Evolutionary conservation across 2,797 vertebrate genomes (phyloP).

Genomic region (Sparidentex hasta): DNA sequence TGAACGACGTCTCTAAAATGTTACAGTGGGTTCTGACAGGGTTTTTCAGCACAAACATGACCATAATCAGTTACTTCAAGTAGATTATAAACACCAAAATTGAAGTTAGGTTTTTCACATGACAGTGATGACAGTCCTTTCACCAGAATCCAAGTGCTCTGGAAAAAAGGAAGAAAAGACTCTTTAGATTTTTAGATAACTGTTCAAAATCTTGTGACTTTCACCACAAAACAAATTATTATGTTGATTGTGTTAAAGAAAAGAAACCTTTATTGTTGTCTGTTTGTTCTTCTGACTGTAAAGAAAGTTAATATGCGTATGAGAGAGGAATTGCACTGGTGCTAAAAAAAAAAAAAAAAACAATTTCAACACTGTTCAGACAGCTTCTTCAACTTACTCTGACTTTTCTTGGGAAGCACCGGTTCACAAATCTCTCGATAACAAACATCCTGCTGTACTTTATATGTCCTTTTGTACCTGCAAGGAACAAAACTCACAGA

Average conservation of each 20-base stretch:
- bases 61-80: slow-evolving; percentile 74
- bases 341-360: slow-evolving; percentile 1
- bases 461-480: slow-evolving; percentile 95
- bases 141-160: slow-evolving; percentile 62
- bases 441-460: slow-evolving; percentile 93
- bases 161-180: slow-evolving; percentile 23
- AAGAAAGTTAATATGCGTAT: slow-evolving; percentile 27
- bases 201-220: slow-evolving; percentile 34
- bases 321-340: slow-evolving; percentile 19
- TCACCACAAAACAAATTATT: slow-evolving; percentile 1
- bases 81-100: slow-evolving; percentile 76
- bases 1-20: slow-evolving; percentile 50
- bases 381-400: slow-evolving; percentile 81
- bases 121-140: slow-evolving; percentile 64
- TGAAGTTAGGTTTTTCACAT: slow-evolving; percentile 69
- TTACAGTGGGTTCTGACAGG: slow-evolving; percentile 72
- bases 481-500: slow-evolving; percentile 36
- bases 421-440: slow-evolving; percentile 94
- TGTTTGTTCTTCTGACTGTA: slow-evolving; percentile 83
- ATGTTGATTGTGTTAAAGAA: slow-evolving; percentile 12
- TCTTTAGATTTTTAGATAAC: slow-evolving; percentile 2
- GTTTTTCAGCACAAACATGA: slow-evolving; percentile 64
- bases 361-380: neutral
- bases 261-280: slow-evolving; percentile 82
- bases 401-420: slow-evolving; percentile 75